Evolutionary conservation across 2,113 vertebrate genomes (phyloP).

Genomic region (Thymallus thymallus): DNA sequence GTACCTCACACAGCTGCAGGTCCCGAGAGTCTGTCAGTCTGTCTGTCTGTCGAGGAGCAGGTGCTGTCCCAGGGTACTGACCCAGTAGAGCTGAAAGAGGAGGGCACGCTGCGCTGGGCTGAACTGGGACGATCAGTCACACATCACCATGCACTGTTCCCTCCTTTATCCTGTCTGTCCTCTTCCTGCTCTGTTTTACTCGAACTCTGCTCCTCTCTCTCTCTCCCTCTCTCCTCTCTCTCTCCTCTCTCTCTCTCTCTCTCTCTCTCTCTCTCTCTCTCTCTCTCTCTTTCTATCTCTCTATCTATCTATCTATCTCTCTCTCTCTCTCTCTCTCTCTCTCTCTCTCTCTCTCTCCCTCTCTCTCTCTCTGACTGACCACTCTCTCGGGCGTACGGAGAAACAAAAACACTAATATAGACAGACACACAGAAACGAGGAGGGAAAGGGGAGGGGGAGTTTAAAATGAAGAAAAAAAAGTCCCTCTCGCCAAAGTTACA

Average conservation of each 20-base stretch:
- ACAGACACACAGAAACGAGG: constrained; percentile 24
- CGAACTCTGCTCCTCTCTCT: background rate
- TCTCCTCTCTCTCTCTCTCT: constrained; percentile 2
- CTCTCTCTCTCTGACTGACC: background rate
- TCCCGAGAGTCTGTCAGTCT: constrained; percentile 11
- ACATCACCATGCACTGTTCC: background rate
- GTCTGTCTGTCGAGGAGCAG: constrained; percentile 20
- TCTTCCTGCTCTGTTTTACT: background rate
- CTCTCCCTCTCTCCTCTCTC: too few species aligned
- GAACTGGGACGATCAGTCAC: constrained; percentile 12
- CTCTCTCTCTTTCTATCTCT: too few species aligned
- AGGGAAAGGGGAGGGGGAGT: constrained; percentile 31
- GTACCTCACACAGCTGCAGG: constrained; percentile 51
- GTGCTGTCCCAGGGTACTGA: constrained; percentile 32
- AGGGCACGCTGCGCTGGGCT: background rate
- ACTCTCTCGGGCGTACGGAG: constrained; percentile 1
- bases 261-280: background rate
- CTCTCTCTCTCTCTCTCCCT: too few species aligned
- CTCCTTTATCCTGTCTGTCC: background rate
- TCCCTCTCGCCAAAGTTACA: constrained; percentile 36
- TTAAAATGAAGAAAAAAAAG: constrained; percentile 41
- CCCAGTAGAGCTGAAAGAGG: constrained; percentile 8
- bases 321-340: background rate
- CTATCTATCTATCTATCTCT: background rate
- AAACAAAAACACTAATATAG: constrained; percentile 23